Percentiles rank a stretch among this genome's conserved stretches.
Evolutionary conservation across 2,113 vertebrate species (phyloP).

Genomic region (Rhabdomys dilectus): DNA sequence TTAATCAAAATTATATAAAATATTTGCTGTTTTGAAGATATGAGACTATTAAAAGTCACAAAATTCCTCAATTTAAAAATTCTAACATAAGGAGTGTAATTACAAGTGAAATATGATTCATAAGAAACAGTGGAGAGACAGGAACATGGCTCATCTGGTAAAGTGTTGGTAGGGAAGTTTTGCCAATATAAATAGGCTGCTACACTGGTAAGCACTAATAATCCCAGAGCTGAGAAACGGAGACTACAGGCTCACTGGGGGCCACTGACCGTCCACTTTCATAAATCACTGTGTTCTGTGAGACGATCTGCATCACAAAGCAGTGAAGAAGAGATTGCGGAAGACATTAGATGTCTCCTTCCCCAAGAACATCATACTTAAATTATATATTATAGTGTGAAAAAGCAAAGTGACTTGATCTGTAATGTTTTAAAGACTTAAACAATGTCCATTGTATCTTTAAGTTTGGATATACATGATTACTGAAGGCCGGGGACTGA

Average conservation of each 20-base stretch:
- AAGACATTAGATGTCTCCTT: not conserved
- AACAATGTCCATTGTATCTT: not conserved
- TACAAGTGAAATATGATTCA: not conserved
- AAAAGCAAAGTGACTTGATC: not conserved
- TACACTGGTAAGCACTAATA: not conserved
- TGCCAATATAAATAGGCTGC: not conserved
- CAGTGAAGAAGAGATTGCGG: not conserved
- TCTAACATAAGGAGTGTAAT: not conserved
- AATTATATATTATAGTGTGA: not conserved
- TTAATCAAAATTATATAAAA: not conserved
- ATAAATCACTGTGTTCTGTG: not conserved
- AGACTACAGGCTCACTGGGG: not conserved
- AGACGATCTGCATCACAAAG: not conserved
- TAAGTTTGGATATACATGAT: constrained; percentile 20
- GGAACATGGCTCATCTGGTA: not conserved
- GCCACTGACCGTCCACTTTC: too few species aligned
- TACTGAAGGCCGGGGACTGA: not conserved
- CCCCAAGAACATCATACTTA: too few species aligned
- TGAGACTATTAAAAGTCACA: not conserved
- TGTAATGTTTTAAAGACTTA: not conserved
- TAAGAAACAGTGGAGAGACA: not conserved
- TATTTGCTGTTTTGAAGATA: not conserved
- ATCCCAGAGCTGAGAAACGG: not conserved
- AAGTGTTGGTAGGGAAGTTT: not conserved
- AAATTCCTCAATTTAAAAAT: not conserved